Evolutionary conservation across 2,797 vertebrate genomes (phyloP).

Genomic region (Sebastes miniatus): DNA sequence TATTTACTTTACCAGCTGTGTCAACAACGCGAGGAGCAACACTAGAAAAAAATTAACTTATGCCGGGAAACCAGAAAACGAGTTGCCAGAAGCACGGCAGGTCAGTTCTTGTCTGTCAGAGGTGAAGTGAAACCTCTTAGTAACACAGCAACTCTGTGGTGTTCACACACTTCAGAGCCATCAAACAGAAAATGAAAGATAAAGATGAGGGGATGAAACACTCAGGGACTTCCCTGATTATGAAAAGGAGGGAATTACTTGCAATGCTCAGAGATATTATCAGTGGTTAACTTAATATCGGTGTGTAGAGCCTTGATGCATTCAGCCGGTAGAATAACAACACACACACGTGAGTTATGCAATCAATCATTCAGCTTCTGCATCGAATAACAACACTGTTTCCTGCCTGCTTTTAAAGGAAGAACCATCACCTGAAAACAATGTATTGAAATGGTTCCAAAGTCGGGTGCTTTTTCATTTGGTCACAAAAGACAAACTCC

Average conservation of each 20-base stretch:
- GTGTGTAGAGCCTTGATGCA: not conserved
- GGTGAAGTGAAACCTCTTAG: constrained; percentile 10
- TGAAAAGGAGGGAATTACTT: not conserved
- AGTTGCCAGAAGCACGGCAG: not conserved
- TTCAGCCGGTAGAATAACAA: not conserved
- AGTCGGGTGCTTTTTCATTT: not conserved
- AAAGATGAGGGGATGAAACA: not conserved
- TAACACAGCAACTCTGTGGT: not conserved
- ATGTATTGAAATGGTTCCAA: not conserved
- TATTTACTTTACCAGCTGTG: constrained; percentile 75
- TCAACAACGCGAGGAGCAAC: constrained; percentile 68
- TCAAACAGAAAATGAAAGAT: constrained; percentile 45
- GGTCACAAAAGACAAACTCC: not conserved
- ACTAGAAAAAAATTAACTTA: constrained; percentile 73
- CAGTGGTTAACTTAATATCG: no score
- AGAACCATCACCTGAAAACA: not conserved
- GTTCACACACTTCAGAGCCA: not conserved
- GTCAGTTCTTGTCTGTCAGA: not conserved
- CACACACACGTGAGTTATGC: not conserved
- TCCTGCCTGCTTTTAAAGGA: not conserved
- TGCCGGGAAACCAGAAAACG: constrained; percentile 7
- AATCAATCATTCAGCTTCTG: not conserved
- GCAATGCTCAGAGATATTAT: not conserved
- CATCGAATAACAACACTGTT: not conserved
- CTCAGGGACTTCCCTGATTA: constrained; percentile 17